Evolutionary conservation across 2,888 invertebrate genomes (phyloP), one percentile per base, ranked within the genome.

Genomic region (Frankliniella fusca): DNA sequence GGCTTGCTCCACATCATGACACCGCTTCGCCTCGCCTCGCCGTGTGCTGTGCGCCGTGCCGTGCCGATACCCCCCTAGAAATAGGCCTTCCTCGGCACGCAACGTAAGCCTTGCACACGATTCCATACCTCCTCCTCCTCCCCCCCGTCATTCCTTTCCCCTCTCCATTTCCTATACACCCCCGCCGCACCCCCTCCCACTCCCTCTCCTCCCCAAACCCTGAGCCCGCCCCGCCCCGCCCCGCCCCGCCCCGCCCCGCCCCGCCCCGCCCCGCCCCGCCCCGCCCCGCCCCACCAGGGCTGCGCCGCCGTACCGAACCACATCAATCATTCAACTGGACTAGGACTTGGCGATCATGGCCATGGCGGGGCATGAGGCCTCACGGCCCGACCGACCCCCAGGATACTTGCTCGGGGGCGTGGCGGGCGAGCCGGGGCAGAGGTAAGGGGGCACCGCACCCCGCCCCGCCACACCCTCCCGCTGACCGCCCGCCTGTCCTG

Each of bases 21-120:
- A 54, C 18, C 11, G 54, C 54, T 15, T 54, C 15, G 15, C 54
- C 54, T 15, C 54, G 54, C 54, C 54, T 12, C 15, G 54, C 54
- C 15, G 2, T 2, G 54, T 85, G 82, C 54, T 80, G 61, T 50
- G 83, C 84, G 81, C 88, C 88, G 81, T 8, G 54, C 54, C 54
- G 12, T 8, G 54, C 54, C 1, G 54, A 12, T 54, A 54, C 54
- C 54, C 54, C 54, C 54, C 15, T 20, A 54, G 54, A 54, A 54
- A 54, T 54, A 54, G 54, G 54, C 54, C 54, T 15, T 15, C 20
- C 15, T 54, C 54, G 38, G 54, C 54, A 54, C 54, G 54, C 54
- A 54, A 54, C 54, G 15, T 54, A 54, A 54, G 54, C 54, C 54
- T 54, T 20, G 54, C 54, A 54, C 54, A 54, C 54, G 54, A 54